phyloP scores from a whole-genome alignment of 92 coral and sea anemone species.

The Parazoanthus swiftii region DNA sequence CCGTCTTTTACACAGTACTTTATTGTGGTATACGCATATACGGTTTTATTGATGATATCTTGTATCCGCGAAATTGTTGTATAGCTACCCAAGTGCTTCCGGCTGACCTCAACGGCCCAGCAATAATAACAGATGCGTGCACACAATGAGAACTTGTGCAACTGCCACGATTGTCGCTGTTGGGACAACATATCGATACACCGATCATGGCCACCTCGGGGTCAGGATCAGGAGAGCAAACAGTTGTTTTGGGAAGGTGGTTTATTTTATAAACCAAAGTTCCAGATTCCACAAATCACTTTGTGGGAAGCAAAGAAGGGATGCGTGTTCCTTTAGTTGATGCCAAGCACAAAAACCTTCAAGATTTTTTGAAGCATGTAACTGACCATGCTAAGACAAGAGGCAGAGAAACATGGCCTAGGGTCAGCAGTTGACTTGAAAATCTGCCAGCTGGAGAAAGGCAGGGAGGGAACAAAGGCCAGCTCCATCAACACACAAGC shows the following conservation, averaged over 20 bases:
- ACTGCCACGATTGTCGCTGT: not conserved
- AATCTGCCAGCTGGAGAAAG: conserved; percentile 47
- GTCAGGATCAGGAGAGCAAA: no score
- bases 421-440: conserved; percentile 48
- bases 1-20: not conserved
- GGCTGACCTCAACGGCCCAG: not conserved
- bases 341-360: not conserved
- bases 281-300: no score
- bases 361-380: not conserved
- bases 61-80: not conserved
- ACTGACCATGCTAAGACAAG: conserved; percentile 36
- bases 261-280: no score
- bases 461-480: conserved; percentile 51
- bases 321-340: no score
- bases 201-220: no score
- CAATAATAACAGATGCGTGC: conserved; percentile 11
- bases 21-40: not conserved
- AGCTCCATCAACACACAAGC: conserved; percentile 51
- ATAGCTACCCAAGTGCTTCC: conserved; percentile 30
- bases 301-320: no score
- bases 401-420: conserved; percentile 44
- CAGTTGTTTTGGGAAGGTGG: no score
- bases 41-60: not conserved
- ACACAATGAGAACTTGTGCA: conserved; percentile 16
- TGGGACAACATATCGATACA: not conserved